Percentiles rank a stretch among this genome's conserved stretches.
phyloP scores from a whole-genome alignment of 2,888 invertebrate species.

The Trissoscelio sp. region DNA sequence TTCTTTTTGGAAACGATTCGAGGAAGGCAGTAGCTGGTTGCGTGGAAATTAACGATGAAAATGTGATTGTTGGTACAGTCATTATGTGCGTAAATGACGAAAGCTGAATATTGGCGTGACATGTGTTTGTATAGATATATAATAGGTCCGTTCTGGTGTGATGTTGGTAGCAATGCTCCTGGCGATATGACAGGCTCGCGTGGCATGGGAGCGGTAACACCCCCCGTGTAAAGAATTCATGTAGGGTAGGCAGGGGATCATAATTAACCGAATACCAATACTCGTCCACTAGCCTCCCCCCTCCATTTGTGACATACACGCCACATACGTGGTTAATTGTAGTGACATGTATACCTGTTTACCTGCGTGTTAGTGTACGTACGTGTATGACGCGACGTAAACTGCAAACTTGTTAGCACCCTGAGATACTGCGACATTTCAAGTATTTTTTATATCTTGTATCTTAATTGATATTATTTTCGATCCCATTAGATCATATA shows the following conservation, averaged over 20 bases:
- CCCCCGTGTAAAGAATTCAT: slow-evolving; percentile 83
- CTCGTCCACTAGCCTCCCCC: slow-evolving; percentile 77
- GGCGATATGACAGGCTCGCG: slow-evolving; percentile 82
- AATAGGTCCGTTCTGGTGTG: slow-evolving; percentile 73
- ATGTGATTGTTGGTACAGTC: slow-evolving; percentile 55
- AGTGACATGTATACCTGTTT: slow-evolving; percentile 75
- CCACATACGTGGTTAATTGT: slow-evolving; percentile 79
- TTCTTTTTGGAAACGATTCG: neutral
- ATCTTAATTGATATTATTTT: too few species aligned
- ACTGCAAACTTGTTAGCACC: slow-evolving; percentile 58
- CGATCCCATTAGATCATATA: too few species aligned
- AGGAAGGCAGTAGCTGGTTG: neutral
- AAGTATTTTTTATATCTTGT: slow-evolving; percentile 16
- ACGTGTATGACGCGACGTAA: slow-evolving; percentile 56
- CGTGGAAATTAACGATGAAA: slow-evolving; percentile 51
- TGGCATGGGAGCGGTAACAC: slow-evolving; percentile 81
- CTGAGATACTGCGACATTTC: slow-evolving; percentile 31
- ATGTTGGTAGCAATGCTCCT: slow-evolving; percentile 80
- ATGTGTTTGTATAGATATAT: slow-evolving; percentile 67
- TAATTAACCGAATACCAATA: slow-evolving; percentile 83
- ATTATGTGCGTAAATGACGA: slow-evolving; percentile 64
- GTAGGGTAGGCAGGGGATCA: slow-evolving; percentile 81
- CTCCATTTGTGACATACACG: slow-evolving; percentile 78
- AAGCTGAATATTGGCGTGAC: slow-evolving; percentile 65
- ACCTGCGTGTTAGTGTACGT: slow-evolving; percentile 66